These are phyloP conservation scores for Mesitornis unicolor DNA, from an alignment of 2,113 vertebrate species.

Conservation along the genomic window DNA sequence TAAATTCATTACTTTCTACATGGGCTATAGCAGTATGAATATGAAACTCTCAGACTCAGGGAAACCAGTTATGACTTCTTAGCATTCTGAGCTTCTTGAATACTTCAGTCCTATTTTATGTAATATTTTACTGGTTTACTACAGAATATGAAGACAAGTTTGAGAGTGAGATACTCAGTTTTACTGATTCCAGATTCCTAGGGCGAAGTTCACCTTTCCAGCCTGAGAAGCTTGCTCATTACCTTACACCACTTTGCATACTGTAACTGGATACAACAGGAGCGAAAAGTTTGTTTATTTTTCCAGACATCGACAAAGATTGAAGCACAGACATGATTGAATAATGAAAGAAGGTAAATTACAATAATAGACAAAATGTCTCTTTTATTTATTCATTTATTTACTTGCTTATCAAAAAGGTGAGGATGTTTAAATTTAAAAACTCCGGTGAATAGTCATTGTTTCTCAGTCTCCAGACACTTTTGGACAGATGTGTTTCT, in stretches of 20 bases:
- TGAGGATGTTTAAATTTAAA: background rate
- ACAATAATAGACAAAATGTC: background rate
- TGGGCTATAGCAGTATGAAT: background rate
- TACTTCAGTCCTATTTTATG: background rate
- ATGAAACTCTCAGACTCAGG: background rate
- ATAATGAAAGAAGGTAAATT: background rate
- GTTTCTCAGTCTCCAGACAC: background rate
- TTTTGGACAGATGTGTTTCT: background rate
- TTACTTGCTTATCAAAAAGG: background rate
- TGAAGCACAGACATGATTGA: background rate
- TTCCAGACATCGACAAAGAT: background rate
- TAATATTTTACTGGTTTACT: background rate
- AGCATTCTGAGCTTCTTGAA: background rate
- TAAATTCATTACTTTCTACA: background rate
- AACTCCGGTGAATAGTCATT: background rate
- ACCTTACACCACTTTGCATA: background rate
- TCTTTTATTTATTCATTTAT: background rate
- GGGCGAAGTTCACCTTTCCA: background rate
- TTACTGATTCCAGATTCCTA: background rate
- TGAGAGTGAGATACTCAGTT: background rate
- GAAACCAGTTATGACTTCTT: background rate
- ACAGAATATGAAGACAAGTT: background rate
- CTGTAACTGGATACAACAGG: background rate
- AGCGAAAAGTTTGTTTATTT: rapidly evolving
- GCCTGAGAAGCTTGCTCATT: background rate